Evolutionary conservation across 1,140 invertebrate genomes (phyloP).

Genomic region (Rhopalosiphum maidis): DNA sequence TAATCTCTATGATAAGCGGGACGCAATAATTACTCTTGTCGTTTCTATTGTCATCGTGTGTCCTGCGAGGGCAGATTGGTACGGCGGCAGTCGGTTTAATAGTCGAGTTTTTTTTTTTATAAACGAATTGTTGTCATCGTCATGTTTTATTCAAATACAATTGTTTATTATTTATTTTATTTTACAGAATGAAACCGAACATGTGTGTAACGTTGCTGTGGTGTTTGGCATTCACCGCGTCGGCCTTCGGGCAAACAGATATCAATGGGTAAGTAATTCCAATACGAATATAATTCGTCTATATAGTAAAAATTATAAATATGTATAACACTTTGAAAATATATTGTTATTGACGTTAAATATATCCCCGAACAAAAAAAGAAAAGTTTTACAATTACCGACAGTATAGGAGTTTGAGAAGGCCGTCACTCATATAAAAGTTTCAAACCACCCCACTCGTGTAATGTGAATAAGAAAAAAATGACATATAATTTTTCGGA

Average conservation of each 20-base stretch:
- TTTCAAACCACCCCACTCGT: not conserved
- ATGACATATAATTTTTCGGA: not conserved
- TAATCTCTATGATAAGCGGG: not conserved
- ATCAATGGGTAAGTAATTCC: constrained; percentile 12
- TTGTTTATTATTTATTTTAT: constrained; percentile 4
- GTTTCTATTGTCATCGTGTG: not conserved
- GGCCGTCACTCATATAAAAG: not conserved
- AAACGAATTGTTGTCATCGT: not conserved
- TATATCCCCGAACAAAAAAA: not conserved
- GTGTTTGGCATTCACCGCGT: constrained; percentile 20
- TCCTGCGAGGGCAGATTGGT: not conserved
- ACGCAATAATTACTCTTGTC: not conserved
- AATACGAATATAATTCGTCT: not conserved
- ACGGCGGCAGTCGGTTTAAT: not conserved
- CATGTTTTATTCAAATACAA: not conserved
- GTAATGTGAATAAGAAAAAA: not conserved
- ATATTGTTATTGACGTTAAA: not conserved
- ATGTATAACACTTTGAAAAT: not conserved
- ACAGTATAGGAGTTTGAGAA: no score
- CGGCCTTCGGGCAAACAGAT: constrained; percentile 14
- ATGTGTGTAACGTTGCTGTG: not conserved
- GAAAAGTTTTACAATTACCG: no score
- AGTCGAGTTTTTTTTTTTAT: not conserved
- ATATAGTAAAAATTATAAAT: not conserved
- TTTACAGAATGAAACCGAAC: constrained; percentile 40